phyloP scores from a whole-genome alignment of 2,113 vertebrate species.

The Tympanuchus pallidicinctus region DNA sequence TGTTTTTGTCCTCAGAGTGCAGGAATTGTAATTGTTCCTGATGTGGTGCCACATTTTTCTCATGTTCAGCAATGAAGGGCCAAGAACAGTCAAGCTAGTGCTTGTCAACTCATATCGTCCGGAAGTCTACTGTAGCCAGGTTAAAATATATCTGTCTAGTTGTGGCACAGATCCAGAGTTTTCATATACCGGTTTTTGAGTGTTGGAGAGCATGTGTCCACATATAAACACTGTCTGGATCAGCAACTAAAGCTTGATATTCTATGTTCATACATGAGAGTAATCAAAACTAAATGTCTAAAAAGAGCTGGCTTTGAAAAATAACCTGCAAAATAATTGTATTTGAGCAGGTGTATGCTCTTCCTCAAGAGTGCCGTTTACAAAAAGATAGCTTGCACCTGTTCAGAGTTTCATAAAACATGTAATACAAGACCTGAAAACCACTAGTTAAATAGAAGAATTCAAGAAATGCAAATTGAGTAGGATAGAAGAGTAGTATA shows the following conservation, averaged over 20 bases:
- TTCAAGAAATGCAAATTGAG: background rate
- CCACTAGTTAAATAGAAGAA: background rate
- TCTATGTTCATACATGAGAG: background rate
- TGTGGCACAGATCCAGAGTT: background rate
- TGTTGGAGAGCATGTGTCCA: background rate
- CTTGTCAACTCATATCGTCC: background rate
- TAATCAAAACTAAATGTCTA: background rate
- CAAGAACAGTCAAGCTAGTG: background rate
- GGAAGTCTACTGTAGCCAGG: background rate
- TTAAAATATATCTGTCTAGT: background rate
- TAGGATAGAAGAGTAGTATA: background rate
- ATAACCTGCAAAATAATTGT: background rate
- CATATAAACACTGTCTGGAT: background rate
- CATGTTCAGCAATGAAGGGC: background rate
- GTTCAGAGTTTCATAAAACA: background rate
- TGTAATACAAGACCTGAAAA: background rate
- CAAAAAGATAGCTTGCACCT: background rate
- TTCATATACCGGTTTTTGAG: background rate
- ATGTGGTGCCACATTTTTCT: background rate
- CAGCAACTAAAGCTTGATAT: background rate
- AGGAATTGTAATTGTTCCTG: background rate
- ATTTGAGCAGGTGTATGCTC: background rate
- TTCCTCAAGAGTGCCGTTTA: background rate
- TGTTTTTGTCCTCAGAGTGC: background rate
- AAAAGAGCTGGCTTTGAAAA: background rate